Evolutionary conservation across 2,888 invertebrate genomes (phyloP).

Genomic region (Drosophila longiperda): DNA sequence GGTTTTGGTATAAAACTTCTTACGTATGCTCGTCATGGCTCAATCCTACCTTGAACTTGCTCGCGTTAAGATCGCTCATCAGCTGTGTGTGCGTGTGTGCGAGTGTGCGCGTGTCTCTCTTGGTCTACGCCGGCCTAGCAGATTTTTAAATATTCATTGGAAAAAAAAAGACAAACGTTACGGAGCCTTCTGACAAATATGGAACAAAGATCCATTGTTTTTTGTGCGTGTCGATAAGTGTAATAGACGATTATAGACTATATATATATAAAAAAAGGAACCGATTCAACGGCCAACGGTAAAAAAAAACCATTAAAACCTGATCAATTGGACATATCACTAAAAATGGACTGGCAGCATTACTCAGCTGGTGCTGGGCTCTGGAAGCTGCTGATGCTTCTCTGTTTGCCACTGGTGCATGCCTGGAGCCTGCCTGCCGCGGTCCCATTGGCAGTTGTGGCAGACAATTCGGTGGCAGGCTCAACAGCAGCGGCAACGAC

Average conservation of each 20-base stretch:
- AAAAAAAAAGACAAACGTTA: constrained; percentile 2
- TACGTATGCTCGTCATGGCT: constrained; percentile 84
- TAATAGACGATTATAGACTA: constrained; percentile 37
- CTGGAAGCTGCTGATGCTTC: constrained; percentile 35
- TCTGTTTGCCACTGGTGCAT: constrained; percentile 48
- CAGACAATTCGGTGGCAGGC: constrained; percentile 26
- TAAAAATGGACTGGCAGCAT: constrained; percentile 65
- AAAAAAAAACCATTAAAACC: background rate
- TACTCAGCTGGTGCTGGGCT: constrained; percentile 36
- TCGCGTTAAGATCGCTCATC: constrained; percentile 73
- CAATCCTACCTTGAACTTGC: constrained; percentile 85
- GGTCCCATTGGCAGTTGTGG: constrained; percentile 32
- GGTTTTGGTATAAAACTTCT: constrained; percentile 84
- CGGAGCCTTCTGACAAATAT: constrained; percentile 47
- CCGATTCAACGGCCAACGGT: constrained; percentile 40
- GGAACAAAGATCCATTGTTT: constrained; percentile 74
- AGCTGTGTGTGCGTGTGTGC: background rate
- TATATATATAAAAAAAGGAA: background rate
- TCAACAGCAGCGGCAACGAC: constrained; percentile 16
- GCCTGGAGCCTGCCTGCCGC: constrained; percentile 66
- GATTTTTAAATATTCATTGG: constrained; percentile 28
- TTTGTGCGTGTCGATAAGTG: constrained; percentile 67
- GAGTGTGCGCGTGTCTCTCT: background rate
- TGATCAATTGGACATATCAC: constrained; percentile 10
- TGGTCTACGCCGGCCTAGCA: constrained; percentile 38